Evolutionary conservation across 2,888 invertebrate genomes (phyloP), one percentile per base, ranked within the genome.

Genomic region (Drosophila dives): DNA sequence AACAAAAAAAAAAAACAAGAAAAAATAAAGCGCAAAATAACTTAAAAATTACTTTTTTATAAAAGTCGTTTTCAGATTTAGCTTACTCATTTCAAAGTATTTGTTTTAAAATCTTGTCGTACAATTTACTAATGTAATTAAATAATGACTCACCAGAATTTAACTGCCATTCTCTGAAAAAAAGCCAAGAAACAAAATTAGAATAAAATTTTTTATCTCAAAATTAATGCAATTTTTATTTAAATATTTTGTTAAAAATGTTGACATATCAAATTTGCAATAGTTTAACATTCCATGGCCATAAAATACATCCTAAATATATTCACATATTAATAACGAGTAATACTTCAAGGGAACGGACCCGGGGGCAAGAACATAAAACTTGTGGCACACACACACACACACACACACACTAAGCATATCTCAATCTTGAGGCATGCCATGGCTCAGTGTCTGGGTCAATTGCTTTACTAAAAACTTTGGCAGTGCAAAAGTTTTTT

Each of bases 361-460:
- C 66, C 80, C 61, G 12, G 32, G 54, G 79, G 70, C 56, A 33
- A 23, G 60, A 54, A 55, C 29, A 40, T 29, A 29, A 55, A 64
- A 64, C 15, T 54, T 77, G 77, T 72, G 75, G 49, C 77, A 72
- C 65, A n/a, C 38, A 29, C 23, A 29, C 5, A 49, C 49, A n/a
- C 10, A 49, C 29, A n/a, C 8, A 12, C 20, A 17, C 34, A 65
- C 49, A 60, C 65, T 71, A 55, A 45, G 54, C 80, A 73, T 83
- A 89, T 84, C 89, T 80, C 87, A 86, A 89, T 86, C 72, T 73
- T 67, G 65, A 50, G 53, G 55, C 80, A 77, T 62, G 74, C 76
- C 71, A 58, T 38, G 51, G 49, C 67, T 69, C 29, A 49, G 65
- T 75, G 64, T 64, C 54, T 66, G 76, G 80, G 72, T 77, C 77